These are phyloP conservation scores for Ceraclea dissimilis DNA, from an alignment of 2,888 invertebrate species.

Conservation along the genomic window DNA sequence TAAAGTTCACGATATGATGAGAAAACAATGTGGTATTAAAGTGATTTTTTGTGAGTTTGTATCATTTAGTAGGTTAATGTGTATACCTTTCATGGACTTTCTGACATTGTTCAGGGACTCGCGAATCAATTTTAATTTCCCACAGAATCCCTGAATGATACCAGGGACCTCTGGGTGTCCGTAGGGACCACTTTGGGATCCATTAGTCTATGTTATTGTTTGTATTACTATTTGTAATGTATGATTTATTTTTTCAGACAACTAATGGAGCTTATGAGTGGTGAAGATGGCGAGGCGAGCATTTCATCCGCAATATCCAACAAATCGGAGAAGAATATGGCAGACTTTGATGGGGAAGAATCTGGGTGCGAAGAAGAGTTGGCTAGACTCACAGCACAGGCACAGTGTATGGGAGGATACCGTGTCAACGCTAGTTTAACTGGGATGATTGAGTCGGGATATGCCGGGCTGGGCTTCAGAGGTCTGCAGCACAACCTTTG, in stretches of 20 bases:
- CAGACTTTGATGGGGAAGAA: slow-evolving; percentile 87
- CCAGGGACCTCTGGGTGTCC: too few relatives aligned
- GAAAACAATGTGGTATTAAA: too few relatives aligned
- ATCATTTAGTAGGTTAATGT: too few relatives aligned
- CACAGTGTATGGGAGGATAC: slow-evolving; percentile 39
- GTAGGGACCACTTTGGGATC: too few relatives aligned
- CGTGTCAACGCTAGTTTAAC: slow-evolving; percentile 26
- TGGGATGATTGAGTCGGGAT: slow-evolving; percentile 20
- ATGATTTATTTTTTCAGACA: slow-evolving; percentile 36
- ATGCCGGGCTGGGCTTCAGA: slow-evolving; percentile 19
- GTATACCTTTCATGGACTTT: too few relatives aligned
- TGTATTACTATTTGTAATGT: too few relatives aligned
- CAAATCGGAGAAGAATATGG: slow-evolving; percentile 91
- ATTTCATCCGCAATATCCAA: slow-evolving; percentile 89
- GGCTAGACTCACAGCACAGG: slow-evolving; percentile 65
- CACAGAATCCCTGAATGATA: too few relatives aligned
- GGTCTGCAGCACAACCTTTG: slow-evolving; percentile 18
- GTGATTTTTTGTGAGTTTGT: too few relatives aligned
- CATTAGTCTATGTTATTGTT: too few relatives aligned
- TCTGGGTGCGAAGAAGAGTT: slow-evolving; percentile 82
- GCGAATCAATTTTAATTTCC: too few relatives aligned
- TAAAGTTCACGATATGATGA: too few relatives aligned
- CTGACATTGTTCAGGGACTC: too few relatives aligned
- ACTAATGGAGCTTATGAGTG: slow-evolving; percentile 54
- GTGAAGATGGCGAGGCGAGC: slow-evolving; percentile 74